phyloP scores from a whole-genome alignment of 2,113 vertebrate genomes.

The Potamarius usumacintae region DNA sequence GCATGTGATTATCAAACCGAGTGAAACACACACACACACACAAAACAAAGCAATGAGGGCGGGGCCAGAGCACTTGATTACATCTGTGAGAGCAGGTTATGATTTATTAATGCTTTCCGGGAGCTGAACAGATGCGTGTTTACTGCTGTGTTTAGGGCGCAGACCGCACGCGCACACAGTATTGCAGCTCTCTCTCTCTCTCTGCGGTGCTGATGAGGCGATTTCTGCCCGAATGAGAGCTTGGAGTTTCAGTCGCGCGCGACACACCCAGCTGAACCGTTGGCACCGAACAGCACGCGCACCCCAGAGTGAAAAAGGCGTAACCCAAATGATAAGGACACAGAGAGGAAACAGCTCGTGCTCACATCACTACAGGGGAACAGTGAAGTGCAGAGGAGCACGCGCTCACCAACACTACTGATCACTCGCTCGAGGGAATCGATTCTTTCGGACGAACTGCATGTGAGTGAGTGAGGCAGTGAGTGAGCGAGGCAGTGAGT shows the following conservation, averaged over 20 bases:
- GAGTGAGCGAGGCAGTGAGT: not conserved
- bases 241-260: not conserved
- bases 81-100: not conserved
- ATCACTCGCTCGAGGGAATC: not conserved
- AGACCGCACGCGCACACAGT: not conserved
- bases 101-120: conserved; percentile 15
- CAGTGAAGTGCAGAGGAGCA: too few species aligned
- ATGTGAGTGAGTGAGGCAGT: not conserved
- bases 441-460: not conserved
- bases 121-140: conserved; percentile 19
- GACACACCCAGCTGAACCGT: not conserved
- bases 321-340: not conserved
- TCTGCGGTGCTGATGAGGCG: conserved; percentile 17
- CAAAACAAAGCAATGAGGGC: not conserved
- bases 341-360: not conserved
- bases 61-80: not conserved
- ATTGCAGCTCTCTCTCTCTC: not conserved
- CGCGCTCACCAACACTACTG: not conserved
- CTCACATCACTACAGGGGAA: too few species aligned
- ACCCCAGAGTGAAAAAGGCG: too few species aligned
- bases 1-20: not conserved
- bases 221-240: not conserved
- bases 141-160: conserved; percentile 2
- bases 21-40: not conserved
- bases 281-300: not conserved